Conservation (phyloP, 2,797 vertebrate species). For the Paratrypauchen microcephalus region DNA sequence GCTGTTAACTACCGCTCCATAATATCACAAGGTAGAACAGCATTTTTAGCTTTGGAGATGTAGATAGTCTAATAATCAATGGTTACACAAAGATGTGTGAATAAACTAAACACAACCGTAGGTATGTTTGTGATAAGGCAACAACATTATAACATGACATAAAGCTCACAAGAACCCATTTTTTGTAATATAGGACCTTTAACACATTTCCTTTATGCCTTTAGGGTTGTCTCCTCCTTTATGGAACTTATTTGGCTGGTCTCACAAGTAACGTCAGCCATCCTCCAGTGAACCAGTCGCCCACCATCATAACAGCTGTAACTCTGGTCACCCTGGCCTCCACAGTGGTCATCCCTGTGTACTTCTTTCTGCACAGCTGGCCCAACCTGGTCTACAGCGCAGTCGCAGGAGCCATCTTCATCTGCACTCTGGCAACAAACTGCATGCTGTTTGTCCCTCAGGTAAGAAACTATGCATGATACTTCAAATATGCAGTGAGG, state of each 20-base stretch:
- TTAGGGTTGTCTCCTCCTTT: constrained; percentile 88
- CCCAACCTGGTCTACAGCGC: constrained; percentile 89
- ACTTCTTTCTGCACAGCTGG: constrained; percentile 85
- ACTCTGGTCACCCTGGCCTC: constrained; percentile 82
- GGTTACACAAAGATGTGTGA: too few species aligned
- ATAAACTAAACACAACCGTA: too few species aligned
- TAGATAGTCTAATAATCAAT: too few species aligned
- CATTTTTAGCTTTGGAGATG: too few species aligned
- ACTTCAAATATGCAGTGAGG: background rate
- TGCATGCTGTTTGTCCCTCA: constrained; percentile 95
- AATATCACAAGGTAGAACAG: too few species aligned
- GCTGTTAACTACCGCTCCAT: too few species aligned
- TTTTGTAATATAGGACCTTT: too few species aligned
- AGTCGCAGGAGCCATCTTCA: constrained; percentile 90
- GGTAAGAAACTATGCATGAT: constrained; percentile 64
- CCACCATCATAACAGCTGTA: constrained; percentile 89
- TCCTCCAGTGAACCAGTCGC: constrained; percentile 94
- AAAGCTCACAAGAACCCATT: too few species aligned
- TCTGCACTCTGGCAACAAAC: constrained; percentile 90
- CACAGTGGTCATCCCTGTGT: constrained; percentile 79
- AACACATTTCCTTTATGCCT: background rate
- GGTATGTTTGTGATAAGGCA: too few species aligned
- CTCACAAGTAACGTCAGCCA: constrained; percentile 91
- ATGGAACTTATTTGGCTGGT: constrained; percentile 91
- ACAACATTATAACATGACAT: too few species aligned